phyloP scores from a whole-genome alignment of 2,797 vertebrate genomes.

The Takifugu ocellatus region DNA sequence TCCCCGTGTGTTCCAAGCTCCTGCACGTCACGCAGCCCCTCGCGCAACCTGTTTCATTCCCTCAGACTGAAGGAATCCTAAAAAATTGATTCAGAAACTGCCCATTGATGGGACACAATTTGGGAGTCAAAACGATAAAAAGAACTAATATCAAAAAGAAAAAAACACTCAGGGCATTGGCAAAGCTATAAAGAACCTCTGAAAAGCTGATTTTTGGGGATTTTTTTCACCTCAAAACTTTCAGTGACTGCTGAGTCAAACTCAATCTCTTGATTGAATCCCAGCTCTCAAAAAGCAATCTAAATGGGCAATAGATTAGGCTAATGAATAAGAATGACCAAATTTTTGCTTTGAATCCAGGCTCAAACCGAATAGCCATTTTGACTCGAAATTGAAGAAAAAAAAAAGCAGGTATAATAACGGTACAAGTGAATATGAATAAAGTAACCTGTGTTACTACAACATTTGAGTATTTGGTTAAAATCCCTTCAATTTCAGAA shows the following conservation, averaged over 20 bases:
- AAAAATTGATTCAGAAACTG: constrained; percentile 2
- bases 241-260: not conserved
- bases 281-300: not conserved
- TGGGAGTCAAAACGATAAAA: not conserved
- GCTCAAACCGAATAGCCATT: too few relatives aligned
- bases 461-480: too few relatives aligned
- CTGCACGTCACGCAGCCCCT: too few relatives aligned
- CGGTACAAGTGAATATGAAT: too few relatives aligned
- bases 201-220: not conserved
- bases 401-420: too few relatives aligned
- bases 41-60: not conserved
- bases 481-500: too few relatives aligned
- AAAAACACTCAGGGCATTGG: not conserved
- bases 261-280: not conserved
- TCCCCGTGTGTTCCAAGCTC: too few relatives aligned
- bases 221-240: not conserved
- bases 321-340: too few relatives aligned
- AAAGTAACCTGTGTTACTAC: too few relatives aligned
- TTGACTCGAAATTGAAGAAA: too few relatives aligned
- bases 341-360: too few relatives aligned
- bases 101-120: not conserved
- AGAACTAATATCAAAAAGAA: not conserved
- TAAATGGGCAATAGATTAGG: not conserved
- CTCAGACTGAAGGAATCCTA: not conserved
- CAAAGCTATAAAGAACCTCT: not conserved